These are phyloP conservation scores for Eupithecia pulchellata DNA, from an alignment of 2,888 invertebrate genomes.

Conservation along the genomic window DNA sequence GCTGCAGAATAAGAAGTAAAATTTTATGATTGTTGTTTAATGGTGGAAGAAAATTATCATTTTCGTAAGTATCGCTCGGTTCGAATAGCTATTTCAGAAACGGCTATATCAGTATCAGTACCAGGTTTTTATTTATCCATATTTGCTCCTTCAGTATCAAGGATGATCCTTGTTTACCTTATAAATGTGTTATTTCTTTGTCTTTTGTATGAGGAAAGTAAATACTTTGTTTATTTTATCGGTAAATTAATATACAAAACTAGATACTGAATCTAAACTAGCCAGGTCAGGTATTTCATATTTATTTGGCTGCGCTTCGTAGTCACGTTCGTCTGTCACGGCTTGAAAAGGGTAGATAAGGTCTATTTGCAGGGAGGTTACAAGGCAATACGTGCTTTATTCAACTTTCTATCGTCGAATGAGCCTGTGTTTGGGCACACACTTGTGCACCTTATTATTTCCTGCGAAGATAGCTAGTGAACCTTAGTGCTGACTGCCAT, in stretches of 20 bases:
- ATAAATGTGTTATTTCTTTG: background rate
- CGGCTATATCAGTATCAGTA: conserved; percentile 13
- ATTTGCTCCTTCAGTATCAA: background rate
- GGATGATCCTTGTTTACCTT: background rate
- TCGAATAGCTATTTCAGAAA: conserved; percentile 21
- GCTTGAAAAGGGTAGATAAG: conserved; percentile 28
- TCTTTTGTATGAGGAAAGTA: background rate
- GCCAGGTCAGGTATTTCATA: background rate
- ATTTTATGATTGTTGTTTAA: conserved; percentile 13
- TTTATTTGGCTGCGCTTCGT: conserved; percentile 23
- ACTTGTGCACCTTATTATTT: background rate
- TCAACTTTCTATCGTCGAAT: conserved; percentile 18
- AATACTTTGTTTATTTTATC: background rate
- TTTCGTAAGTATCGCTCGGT: conserved; percentile 23
- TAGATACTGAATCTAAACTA: background rate
- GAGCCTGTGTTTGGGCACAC: background rate
- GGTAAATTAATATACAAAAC: background rate
- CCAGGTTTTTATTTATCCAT: background rate
- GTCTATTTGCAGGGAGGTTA: conserved; percentile 28
- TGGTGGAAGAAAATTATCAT: conserved; percentile 47
- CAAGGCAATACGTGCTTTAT: conserved; percentile 35
- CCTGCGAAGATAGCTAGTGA: no score
- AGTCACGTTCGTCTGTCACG: conserved; percentile 35
- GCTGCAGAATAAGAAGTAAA: conserved; percentile 19
- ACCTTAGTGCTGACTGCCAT: no score